Evolutionary conservation across 1,140 invertebrate genomes (phyloP).

Genomic region (Globodera rostochiensis): DNA sequence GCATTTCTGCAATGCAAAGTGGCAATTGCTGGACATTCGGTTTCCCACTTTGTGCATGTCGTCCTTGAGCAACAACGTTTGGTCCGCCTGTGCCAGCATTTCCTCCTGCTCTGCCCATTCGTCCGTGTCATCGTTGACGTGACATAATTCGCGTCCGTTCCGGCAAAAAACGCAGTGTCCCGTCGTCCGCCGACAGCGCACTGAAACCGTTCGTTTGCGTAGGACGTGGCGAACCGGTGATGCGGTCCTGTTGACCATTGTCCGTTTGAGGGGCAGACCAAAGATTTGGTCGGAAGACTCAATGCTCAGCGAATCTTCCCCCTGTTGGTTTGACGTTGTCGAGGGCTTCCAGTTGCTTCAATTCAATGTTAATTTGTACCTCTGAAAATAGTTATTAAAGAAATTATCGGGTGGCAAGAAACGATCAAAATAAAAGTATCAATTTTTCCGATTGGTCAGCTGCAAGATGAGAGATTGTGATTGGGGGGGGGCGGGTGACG

Average conservation of each 20-base stretch:
- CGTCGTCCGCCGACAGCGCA: background rate
- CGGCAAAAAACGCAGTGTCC: constrained; percentile 41
- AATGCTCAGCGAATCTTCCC: background rate
- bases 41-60: constrained; percentile 40
- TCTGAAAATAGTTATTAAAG: no score
- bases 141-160: constrained; percentile 54
- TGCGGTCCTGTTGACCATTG: background rate
- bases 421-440: no score
- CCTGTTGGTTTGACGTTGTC: background rate
- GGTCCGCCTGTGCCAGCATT: constrained; percentile 53
- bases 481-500: no score
- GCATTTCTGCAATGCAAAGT: no score
- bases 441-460: no score
- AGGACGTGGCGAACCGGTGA: background rate
- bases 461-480: no score
- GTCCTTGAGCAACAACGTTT: constrained; percentile 47
- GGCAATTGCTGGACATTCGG: no score
- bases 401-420: no score
- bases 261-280: background rate
- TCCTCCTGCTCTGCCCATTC: constrained; percentile 53
- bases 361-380: no score
- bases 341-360: background rate
- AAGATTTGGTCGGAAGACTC: background rate
- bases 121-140: constrained; percentile 57
- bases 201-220: background rate